Conservation (phyloP, 2,888 invertebrate species). For the Euplagia quadripunctaria region DNA sequence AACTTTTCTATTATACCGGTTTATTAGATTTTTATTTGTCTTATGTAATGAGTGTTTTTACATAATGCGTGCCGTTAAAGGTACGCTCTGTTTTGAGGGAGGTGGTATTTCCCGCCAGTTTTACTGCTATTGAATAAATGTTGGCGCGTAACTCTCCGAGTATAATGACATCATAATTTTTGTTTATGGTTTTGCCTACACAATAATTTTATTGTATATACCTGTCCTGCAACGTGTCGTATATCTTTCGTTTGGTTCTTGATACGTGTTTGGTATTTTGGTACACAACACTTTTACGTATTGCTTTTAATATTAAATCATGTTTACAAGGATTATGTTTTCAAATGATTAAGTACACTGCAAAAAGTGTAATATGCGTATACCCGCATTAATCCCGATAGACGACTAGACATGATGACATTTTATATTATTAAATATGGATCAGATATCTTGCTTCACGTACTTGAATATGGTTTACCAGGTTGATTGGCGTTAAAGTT, state of each 20-base stretch:
- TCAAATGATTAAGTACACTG: too few species aligned
- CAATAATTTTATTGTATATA: not conserved
- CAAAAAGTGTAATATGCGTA: too few species aligned
- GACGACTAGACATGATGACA: too few species aligned
- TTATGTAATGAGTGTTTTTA: constrained; percentile 46
- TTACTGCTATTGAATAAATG: constrained; percentile 36
- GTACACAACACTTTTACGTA: not conserved
- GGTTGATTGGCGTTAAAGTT: too few species aligned
- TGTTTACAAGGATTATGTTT: not conserved
- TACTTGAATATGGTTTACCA: too few species aligned
- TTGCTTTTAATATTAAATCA: not conserved
- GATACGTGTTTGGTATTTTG: not conserved
- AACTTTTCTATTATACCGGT: constrained; percentile 67
- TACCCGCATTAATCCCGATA: too few species aligned
- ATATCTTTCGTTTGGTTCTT: not conserved
- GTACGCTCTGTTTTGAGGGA: constrained; percentile 21
- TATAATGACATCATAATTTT: constrained; percentile 30
- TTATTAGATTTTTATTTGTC: constrained; percentile 70
- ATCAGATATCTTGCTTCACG: too few species aligned
- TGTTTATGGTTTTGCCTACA: constrained; percentile 4
- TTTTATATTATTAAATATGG: too few species aligned
- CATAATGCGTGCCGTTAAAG: constrained; percentile 31
- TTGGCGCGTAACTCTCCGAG: constrained; percentile 28
- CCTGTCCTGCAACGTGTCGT: not conserved
- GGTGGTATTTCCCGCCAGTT: constrained; percentile 41